Evolutionary conservation across 2,797 vertebrate genomes (phyloP).

Genomic region (Pseudocheirus occidentalis): DNA sequence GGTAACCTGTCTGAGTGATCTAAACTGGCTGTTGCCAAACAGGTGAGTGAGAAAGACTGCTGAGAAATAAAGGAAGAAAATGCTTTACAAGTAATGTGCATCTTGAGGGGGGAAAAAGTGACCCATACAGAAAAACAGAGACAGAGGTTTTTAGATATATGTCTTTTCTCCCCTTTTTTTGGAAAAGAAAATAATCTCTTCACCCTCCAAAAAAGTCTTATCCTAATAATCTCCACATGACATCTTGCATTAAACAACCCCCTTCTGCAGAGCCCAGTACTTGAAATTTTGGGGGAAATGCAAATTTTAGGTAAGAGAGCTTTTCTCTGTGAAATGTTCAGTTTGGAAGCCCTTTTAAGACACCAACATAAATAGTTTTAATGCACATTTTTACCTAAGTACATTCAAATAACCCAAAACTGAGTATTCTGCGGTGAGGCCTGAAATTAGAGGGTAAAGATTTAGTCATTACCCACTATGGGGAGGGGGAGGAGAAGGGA

Average conservation of each 20-base stretch:
- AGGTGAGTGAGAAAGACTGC: conserved; percentile 63
- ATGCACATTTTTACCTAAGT: not conserved
- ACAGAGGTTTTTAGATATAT: not conserved
- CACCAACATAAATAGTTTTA: not conserved
- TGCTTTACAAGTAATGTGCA: conserved; percentile 3
- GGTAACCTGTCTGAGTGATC: conserved; percentile 57
- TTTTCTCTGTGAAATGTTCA: not conserved
- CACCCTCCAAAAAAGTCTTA: not conserved
- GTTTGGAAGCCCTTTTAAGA: not conserved
- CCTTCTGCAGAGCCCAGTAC: not conserved
- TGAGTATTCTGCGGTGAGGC: not conserved
- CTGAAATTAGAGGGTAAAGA: not conserved
- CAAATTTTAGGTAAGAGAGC: not conserved
- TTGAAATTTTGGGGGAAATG: not conserved
- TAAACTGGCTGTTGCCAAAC: conserved; percentile 46
- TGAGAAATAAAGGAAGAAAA: conserved; percentile 19
- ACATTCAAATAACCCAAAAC: not conserved
- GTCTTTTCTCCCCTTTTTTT: not conserved
- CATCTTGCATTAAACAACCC: not conserved
- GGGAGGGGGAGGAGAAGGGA: not conserved
- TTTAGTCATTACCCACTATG: not conserved
- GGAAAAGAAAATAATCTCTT: not conserved
- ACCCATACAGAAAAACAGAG: not conserved
- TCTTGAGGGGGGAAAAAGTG: not conserved
- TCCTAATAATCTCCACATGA: not conserved